Percentiles rank a stretch among this genome's conserved stretches.
These are phyloP conservation scores for Acrobasis suavella DNA, from an alignment of 2,888 invertebrate species.

Conservation along the genomic window DNA sequence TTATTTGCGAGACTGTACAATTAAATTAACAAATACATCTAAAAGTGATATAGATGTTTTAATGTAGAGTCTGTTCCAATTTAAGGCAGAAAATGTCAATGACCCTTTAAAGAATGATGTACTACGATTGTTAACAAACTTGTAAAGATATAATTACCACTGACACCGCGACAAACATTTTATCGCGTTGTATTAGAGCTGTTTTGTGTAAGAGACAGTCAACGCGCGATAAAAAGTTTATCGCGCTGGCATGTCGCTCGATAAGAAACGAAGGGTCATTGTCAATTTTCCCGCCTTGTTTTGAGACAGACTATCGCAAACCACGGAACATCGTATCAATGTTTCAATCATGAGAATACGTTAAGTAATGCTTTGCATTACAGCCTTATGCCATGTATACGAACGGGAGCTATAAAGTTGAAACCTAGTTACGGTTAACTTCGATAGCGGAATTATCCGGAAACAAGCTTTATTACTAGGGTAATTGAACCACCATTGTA, in stretches of 20 bases:
- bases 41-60: slow-evolving; percentile 12
- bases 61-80: slow-evolving; percentile 12
- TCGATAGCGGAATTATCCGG: slow-evolving; percentile 62
- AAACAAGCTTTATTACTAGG: slow-evolving; percentile 76
- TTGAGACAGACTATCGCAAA: slow-evolving; percentile 3
- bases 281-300: not conserved
- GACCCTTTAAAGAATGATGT: not conserved
- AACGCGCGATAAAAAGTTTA: not conserved
- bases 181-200: too few species aligned
- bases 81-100: not conserved
- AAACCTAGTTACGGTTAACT: slow-evolving; percentile 65
- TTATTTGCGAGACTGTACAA: not conserved
- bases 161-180: too few species aligned
- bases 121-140: too few species aligned
- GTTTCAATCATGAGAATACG: slow-evolving; percentile 52
- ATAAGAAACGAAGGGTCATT: not conserved
- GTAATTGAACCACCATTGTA: slow-evolving; percentile 58
- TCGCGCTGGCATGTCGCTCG: not conserved
- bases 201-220: not conserved
- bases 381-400: slow-evolving; percentile 89
- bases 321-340: slow-evolving; percentile 33
- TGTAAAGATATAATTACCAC: too few species aligned
- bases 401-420: slow-evolving; percentile 74
- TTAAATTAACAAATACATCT: not conserved
- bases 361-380: slow-evolving; percentile 74